phyloP scores from a whole-genome alignment of 2,888 invertebrate genomes.

The Nemurella pictetii region DNA sequence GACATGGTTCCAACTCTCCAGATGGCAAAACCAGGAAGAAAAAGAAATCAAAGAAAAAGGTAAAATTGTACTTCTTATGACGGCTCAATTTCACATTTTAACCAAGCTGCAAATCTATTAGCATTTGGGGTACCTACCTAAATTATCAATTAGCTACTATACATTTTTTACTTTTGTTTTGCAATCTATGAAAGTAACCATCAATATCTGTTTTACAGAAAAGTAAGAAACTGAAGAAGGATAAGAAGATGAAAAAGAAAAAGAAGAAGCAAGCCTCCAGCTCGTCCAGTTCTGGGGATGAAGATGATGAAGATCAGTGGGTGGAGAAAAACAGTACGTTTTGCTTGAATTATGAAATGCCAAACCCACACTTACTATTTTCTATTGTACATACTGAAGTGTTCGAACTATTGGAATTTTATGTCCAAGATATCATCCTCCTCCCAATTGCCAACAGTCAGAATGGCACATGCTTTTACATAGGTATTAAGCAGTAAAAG shows the following conservation, averaged over 20 bases:
- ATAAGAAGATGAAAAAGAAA: constrained; percentile 61
- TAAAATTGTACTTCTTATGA: not conserved
- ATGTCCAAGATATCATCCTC: no score
- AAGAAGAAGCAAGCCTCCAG: constrained; percentile 52
- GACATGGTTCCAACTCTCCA: constrained; percentile 41
- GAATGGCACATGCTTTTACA: no score
- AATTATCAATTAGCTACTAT: no score
- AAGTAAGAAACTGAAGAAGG: constrained; percentile 52
- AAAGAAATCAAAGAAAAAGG: constrained; percentile 54
- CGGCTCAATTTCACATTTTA: not conserved
- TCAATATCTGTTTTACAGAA: constrained; percentile 32
- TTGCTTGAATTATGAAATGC: not conserved
- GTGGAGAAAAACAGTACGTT: constrained; percentile 49
- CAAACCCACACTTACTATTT: not conserved
- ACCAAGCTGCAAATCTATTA: not conserved
- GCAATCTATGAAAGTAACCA: not conserved
- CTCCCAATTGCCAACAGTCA: no score
- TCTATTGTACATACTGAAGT: not conserved
- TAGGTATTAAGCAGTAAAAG: not conserved
- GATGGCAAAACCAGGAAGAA: constrained; percentile 45
- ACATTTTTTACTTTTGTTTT: not conserved
- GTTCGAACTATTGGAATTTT: no score
- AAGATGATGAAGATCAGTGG: constrained; percentile 48
- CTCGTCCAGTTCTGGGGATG: constrained; percentile 44
- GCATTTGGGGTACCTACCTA: no score